Percentiles rank a stretch among this genome's conserved stretches.
phyloP scores from a whole-genome alignment of 1,140 invertebrate species.

The Anagrus nilaparvatae region DNA sequence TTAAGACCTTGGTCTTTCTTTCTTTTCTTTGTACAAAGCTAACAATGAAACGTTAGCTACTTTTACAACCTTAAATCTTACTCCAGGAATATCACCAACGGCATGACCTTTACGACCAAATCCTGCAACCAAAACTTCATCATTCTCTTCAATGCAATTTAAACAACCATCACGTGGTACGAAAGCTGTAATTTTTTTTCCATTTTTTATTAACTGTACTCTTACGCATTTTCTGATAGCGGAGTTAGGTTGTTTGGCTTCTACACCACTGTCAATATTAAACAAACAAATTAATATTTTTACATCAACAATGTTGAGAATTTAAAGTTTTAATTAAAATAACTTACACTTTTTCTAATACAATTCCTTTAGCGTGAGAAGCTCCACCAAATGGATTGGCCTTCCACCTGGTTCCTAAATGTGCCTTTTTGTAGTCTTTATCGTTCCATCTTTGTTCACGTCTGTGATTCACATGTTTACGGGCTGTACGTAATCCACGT shows the following conservation, averaged over 20 bases:
- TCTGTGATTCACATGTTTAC: constrained; percentile 95
- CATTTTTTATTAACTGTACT: constrained; percentile 99
- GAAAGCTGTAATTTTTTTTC: constrained; percentile 99
- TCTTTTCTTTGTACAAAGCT: constrained; percentile 99
- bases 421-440: constrained; percentile 99
- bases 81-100: constrained; percentile 99
- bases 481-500: constrained; percentile 93
- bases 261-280: constrained; percentile 93
- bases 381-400: constrained; percentile 99
- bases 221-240: constrained; percentile 99
- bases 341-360: constrained; percentile 99
- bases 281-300: constrained; percentile 21
- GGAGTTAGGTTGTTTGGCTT: constrained; percentile 99
- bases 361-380: constrained; percentile 99
- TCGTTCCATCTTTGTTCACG: constrained; percentile 97
- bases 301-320: background rate
- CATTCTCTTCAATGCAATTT: constrained; percentile 99
- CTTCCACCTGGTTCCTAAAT: constrained; percentile 99
- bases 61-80: constrained; percentile 91
- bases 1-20: constrained; percentile 98
- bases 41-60: constrained; percentile 97
- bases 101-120: constrained; percentile 99
- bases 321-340: constrained; percentile 1
- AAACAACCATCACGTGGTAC: constrained; percentile 98
- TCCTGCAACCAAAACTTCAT: constrained; percentile 98